Evolutionary conservation across 2,888 invertebrate species (phyloP), one percentile per base, ranked within the genome.

Genomic region (Chirona hameri): DNA sequence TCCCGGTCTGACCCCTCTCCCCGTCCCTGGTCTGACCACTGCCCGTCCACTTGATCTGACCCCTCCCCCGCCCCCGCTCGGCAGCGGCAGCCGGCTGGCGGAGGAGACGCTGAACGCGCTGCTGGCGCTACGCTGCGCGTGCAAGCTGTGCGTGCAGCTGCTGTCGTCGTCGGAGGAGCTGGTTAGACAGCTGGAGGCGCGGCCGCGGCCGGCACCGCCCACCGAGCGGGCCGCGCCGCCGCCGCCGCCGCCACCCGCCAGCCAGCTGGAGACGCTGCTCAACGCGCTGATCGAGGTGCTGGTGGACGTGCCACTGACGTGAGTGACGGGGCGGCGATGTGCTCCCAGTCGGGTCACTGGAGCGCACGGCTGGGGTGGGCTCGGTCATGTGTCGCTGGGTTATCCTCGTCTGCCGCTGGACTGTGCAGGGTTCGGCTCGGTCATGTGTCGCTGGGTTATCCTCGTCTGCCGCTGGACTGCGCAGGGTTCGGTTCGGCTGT

Each of bases 81-180:
- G 18, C 82, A 84, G n/a, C 48, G 48, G 84, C 80, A 82, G 79
- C 81, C 81, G 83, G 48, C 84, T 84, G 57, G 83, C 84, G 24
- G 84, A 83, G 83, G 83, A 84, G 80, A 83, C 84, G 29, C 82
- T 82, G 82, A 84, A 84, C 72, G 84, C 84, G 15, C 82, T 84
- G 79, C 84, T 84, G 83, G 83, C 83, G 52, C 81, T 84, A 48
- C 84, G 84, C 14, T 85, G 83, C 52, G 79, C 83, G 12, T 84
- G 82, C 52, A 85, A 85, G 81, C 81, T 84, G 46, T 69, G 84
- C 46, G 80, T 84, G 7, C 82, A 85, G 80, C 83, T 84, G 69
- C 72, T 84, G 46, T 81, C 83, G 55, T n/a, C n/a, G n/a, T 84
- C 84, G 79, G 84, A 83, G 24, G 84, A 85, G 55, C 83, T 84